Evolutionary conservation across 2,888 invertebrate genomes (phyloP).

Genomic region (Caenorhabditis sinica): DNA sequence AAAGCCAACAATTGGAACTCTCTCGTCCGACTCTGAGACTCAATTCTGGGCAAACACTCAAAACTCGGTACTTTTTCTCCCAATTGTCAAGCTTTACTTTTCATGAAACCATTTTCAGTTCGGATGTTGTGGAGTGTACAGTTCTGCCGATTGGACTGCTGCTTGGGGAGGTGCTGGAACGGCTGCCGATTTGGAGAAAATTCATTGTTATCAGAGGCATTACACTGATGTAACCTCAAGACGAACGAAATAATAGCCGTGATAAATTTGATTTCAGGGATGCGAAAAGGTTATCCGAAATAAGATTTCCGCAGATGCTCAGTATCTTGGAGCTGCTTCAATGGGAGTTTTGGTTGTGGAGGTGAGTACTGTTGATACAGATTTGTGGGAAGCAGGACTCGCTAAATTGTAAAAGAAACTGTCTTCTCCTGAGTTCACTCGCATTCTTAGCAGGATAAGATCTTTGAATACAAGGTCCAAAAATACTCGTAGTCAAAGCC

Average conservation of each 20-base stretch:
- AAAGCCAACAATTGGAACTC: slow-evolving; percentile 24
- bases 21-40: slow-evolving; percentile 54
- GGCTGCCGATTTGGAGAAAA: slow-evolving; percentile 16
- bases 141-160: slow-evolving; percentile 56
- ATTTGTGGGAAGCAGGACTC: background rate
- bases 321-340: slow-evolving; percentile 70
- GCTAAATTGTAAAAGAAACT: too few species aligned
- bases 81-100: background rate
- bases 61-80: slow-evolving; percentile 45
- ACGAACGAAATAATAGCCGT: background rate
- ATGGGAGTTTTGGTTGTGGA: slow-evolving; percentile 73
- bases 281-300: slow-evolving; percentile 68
- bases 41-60: slow-evolving; percentile 73
- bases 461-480: too few species aligned
- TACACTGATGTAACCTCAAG: slow-evolving; percentile 49
- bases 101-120: slow-evolving; percentile 63
- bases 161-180: slow-evolving; percentile 33
- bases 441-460: too few species aligned
- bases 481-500: too few species aligned
- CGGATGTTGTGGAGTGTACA: slow-evolving; percentile 69
- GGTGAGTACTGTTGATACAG: slow-evolving; percentile 35
- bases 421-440: too few species aligned
- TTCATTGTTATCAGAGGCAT: slow-evolving; percentile 55
- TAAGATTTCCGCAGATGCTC: slow-evolving; percentile 66
- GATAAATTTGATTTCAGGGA: slow-evolving; percentile 53